Percentiles rank a stretch among this genome's conserved stretches.
phyloP scores from a whole-genome alignment of 2,888 invertebrate species.

The Orchesellides sinensis region DNA sequence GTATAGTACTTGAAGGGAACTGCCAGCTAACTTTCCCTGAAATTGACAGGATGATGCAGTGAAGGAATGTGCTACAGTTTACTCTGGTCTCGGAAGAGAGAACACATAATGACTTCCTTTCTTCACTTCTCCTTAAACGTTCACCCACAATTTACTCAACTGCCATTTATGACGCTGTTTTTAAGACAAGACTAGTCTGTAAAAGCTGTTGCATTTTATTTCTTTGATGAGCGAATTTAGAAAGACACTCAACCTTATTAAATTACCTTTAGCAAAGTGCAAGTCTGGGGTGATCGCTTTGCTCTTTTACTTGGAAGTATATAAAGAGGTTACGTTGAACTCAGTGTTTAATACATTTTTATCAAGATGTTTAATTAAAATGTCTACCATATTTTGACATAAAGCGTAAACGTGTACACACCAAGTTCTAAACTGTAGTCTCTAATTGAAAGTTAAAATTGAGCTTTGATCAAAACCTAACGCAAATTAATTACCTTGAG shows the following conservation, averaged over 20 bases:
- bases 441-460: no score
- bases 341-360: no score
- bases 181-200: background rate
- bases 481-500: no score
- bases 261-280: background rate
- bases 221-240: background rate
- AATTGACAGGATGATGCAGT: slow-evolving; percentile 30
- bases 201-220: slow-evolving; percentile 11
- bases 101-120: slow-evolving; percentile 35
- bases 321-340: no score
- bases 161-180: slow-evolving; percentile 9
- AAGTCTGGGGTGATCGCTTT: background rate
- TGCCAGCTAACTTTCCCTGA: background rate
- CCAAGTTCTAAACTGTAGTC: background rate
- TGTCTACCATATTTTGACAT: no score
- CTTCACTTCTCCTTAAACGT: slow-evolving; percentile 11
- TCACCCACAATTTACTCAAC: slow-evolving; percentile 26
- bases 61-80: slow-evolving; percentile 40
- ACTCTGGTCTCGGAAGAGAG: background rate
- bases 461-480: no score
- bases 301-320: background rate
- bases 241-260: background rate
- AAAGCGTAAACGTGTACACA: background rate
- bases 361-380: no score
- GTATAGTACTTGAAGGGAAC: background rate